Evolutionary conservation across 2,797 vertebrate species (phyloP).

Genomic region (Coregonus ussuriensis): DNA sequence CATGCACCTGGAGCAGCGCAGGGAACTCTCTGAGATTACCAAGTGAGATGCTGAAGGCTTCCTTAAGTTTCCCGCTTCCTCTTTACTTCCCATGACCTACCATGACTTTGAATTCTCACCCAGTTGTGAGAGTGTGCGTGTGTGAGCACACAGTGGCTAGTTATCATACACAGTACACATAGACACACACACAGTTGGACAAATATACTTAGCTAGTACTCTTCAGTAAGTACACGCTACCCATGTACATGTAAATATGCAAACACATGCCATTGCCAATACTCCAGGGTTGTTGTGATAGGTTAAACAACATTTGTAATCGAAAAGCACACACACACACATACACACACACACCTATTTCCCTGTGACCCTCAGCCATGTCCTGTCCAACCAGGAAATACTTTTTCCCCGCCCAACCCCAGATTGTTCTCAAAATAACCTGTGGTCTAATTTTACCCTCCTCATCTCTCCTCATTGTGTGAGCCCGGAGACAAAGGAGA

Average conservation of each 20-base stretch:
- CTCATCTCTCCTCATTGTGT: constrained; percentile 10
- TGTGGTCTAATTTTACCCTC: constrained; percentile 43
- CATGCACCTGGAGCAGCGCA: neutral
- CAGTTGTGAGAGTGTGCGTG: neutral
- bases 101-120: constrained; percentile 14
- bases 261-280: neutral
- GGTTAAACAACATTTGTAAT: neutral
- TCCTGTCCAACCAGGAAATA: constrained; percentile 45
- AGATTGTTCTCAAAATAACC: constrained; percentile 39
- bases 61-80: neutral
- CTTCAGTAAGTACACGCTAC: neutral
- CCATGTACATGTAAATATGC: neutral
- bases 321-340: neutral
- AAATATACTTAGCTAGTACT: constrained; percentile 6
- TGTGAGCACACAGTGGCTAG: neutral
- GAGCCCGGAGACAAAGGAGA: neutral
- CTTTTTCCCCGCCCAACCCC: constrained; percentile 29
- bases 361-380: constrained; percentile 31
- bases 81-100: constrained; percentile 12
- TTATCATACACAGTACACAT: too few relatives aligned
- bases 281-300: neutral
- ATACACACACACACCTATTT: constrained; percentile 8
- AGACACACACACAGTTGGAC: constrained; percentile 10
- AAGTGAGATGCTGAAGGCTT: constrained; percentile 17
- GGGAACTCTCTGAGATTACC: constrained; percentile 23